phyloP scores from a whole-genome alignment of 2,888 invertebrate genomes.

The Dusona sp. region DNA sequence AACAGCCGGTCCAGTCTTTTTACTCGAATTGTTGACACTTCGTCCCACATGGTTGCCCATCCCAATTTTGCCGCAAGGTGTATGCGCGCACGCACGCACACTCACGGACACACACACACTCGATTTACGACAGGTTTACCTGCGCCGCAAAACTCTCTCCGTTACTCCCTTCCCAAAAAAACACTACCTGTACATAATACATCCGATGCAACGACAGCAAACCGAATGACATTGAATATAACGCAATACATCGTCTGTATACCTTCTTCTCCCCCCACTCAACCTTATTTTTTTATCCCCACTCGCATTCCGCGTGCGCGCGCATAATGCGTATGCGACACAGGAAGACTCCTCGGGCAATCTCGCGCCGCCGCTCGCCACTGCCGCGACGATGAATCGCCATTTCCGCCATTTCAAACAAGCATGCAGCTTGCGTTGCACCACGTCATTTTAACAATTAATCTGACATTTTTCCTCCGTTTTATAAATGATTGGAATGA shows the following conservation, averaged over 20 bases:
- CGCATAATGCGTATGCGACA: neutral
- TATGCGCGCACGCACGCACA: neutral
- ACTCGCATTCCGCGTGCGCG: neutral
- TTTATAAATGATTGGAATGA: too few species aligned
- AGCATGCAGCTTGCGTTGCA: too few species aligned
- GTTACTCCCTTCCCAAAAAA: neutral
- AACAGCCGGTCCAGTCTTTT: slow-evolving; percentile 70
- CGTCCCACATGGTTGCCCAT: slow-evolving; percentile 80
- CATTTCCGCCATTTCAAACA: too few species aligned
- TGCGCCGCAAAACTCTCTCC: slow-evolving; percentile 36
- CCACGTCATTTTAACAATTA: too few species aligned
- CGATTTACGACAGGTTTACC: slow-evolving; percentile 60
- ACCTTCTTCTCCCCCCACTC: neutral
- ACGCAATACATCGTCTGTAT: slow-evolving; percentile 69
- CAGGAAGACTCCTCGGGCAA: neutral
- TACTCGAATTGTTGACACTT: slow-evolving; percentile 72
- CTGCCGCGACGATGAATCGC: too few species aligned
- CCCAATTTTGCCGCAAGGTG: slow-evolving; percentile 40
- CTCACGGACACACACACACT: neutral
- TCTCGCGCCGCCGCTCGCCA: too few species aligned
- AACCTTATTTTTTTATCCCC: slow-evolving; percentile 27
- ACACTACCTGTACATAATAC: slow-evolving; percentile 62
- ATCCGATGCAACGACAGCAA: slow-evolving; percentile 44
- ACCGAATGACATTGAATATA: slow-evolving; percentile 61
- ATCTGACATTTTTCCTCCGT: too few species aligned